phyloP scores from a whole-genome alignment of 2,113 vertebrate species.

The Delphinapterus leucas region DNA sequence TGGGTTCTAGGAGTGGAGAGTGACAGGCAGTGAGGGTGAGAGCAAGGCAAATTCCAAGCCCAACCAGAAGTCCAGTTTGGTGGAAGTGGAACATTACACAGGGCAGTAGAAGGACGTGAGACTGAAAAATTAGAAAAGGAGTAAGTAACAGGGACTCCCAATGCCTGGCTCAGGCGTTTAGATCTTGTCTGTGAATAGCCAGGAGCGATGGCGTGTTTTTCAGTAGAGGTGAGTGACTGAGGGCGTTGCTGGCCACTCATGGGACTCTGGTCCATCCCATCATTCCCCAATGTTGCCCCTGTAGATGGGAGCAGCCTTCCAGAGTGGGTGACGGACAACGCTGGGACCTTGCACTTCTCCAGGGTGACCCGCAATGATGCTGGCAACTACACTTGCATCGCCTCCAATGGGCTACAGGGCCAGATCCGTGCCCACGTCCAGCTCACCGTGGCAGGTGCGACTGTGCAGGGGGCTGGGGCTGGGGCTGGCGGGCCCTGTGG shows the following conservation, averaged over 20 bases:
- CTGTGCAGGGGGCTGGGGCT: neutral
- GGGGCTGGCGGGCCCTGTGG: neutral
- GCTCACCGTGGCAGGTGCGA: conserved; percentile 92
- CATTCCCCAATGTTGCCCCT: conserved; percentile 43
- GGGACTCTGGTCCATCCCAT: neutral
- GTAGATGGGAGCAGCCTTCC: conserved; percentile 92
- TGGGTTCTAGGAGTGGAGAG: neutral
- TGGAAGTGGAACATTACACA: neutral
- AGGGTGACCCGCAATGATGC: conserved; percentile 92
- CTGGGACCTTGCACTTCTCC: conserved; percentile 90
- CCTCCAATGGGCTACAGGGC: conserved; percentile 93
- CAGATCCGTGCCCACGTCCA: conserved; percentile 92
- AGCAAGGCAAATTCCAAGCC: neutral
- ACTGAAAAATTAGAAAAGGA: neutral
- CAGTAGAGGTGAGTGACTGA: neutral
- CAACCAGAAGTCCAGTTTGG: neutral
- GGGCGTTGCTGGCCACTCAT: neutral
- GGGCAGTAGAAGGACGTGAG: neutral
- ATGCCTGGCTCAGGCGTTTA: neutral
- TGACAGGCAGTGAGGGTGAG: neutral
- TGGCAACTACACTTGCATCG: conserved; percentile 94
- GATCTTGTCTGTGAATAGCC: neutral
- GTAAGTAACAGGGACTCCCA: neutral
- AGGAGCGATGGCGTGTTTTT: neutral
- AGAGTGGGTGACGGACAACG: conserved; percentile 86